Evolutionary conservation across 2,113 vertebrate species (phyloP).

Genomic region (Ellobius talpinus): DNA sequence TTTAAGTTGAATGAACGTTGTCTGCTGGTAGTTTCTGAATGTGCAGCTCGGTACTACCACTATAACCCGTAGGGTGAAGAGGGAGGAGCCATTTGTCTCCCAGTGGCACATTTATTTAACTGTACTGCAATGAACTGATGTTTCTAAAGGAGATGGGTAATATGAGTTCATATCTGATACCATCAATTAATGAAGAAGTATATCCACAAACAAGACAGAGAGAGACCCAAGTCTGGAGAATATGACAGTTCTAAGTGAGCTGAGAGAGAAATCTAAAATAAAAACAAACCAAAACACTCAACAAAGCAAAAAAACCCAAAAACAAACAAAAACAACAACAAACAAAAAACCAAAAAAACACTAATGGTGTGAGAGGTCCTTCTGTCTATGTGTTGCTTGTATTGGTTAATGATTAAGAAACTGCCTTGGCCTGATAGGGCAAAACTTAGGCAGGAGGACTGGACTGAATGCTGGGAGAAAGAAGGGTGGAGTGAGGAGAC

Average conservation of each 20-base stretch:
- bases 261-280: neutral
- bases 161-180: neutral
- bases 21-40: neutral
- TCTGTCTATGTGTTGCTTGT: too few species aligned
- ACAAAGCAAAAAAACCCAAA: neutral
- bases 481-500: too few species aligned
- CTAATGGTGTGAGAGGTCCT: too few species aligned
- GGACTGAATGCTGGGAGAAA: too few species aligned
- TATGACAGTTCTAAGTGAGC: neutral
- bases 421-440: too few species aligned
- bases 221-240: neutral
- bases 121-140: neutral
- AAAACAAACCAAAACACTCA: neutral
- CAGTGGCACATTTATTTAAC: neutral
- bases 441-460: too few species aligned
- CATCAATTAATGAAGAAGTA: neutral
- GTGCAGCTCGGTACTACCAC: neutral
- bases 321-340: too few species aligned
- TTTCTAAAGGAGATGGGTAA: neutral
- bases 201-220: neutral
- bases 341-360: too few species aligned
- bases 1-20: neutral
- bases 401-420: too few species aligned
- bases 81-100: neutral
- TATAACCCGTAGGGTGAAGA: neutral